A percentile compares a stretch with the other conserved stretches of the same genome.
phyloP scores from a whole-genome alignment of 1,140 invertebrate species.

The Drosophila ohnishii region DNA sequence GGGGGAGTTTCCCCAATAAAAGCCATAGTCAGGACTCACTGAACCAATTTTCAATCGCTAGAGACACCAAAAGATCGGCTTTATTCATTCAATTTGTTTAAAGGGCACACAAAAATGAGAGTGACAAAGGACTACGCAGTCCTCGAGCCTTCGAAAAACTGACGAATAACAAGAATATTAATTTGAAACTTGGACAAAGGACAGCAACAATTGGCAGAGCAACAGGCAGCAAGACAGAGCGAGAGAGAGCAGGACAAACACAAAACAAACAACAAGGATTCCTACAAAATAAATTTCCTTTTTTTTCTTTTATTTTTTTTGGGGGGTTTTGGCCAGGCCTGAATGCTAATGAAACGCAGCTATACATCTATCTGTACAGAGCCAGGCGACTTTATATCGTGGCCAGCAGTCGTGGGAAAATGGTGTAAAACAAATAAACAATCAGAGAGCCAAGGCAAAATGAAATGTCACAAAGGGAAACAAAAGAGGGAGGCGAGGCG shows the following conservation, averaged over 20 bases:
- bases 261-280: constrained; percentile 55
- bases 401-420: constrained; percentile 30
- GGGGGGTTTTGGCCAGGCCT: constrained; percentile 7
- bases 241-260: constrained; percentile 35
- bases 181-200: constrained; percentile 4
- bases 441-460: constrained; percentile 46
- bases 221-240: constrained; percentile 30
- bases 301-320: constrained; percentile 3
- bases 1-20: not conserved
- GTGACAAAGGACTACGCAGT: not conserved
- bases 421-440: constrained; percentile 72
- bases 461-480: constrained; percentile 39
- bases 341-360: constrained; percentile 67
- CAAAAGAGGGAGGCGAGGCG: constrained; percentile 8
- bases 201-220: constrained; percentile 37
- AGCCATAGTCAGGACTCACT: constrained; percentile 3
- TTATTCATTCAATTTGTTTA: not conserved
- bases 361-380: constrained; percentile 2
- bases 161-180: not conserved
- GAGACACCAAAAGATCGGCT: no score
- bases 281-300: constrained; percentile 28
- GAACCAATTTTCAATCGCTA: not conserved
- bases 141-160: not conserved
- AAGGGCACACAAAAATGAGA: not conserved
- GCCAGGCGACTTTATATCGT: not conserved